Percentiles rank a stretch among this genome's conserved stretches.
Conservation (phyloP, 2,888 invertebrate species). For the Tanypteryx hageni region DNA sequence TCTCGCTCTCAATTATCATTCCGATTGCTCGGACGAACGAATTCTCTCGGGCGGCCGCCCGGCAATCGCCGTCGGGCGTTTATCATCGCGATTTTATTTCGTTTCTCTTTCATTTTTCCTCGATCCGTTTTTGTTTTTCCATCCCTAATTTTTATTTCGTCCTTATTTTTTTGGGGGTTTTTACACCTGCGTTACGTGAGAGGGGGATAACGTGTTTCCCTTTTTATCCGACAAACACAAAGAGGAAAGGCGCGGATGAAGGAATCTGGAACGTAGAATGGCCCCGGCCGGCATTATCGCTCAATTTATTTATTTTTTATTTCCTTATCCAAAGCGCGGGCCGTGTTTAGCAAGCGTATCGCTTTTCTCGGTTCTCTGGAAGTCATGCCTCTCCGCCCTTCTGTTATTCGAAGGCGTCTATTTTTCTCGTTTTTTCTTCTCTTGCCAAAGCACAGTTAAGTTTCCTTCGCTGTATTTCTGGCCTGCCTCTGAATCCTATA, state of each 20-base stretch:
- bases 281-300: background rate
- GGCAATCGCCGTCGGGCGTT: constrained; percentile 44
- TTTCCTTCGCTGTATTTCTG: background rate
- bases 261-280: background rate
- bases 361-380: background rate
- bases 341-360: constrained; percentile 15
- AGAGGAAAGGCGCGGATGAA: background rate
- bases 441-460: background rate
- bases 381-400: constrained; percentile 9
- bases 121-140: background rate
- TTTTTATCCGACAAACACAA: background rate
- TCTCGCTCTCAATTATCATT: constrained; percentile 52
- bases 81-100: constrained; percentile 30
- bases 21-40: constrained; percentile 32
- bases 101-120: background rate
- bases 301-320: background rate
- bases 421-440: background rate
- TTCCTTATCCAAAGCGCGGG: background rate
- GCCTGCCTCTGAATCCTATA: no score
- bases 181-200: constrained; percentile 14
- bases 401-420: background rate
- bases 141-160: constrained; percentile 35
- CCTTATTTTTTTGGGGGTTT: background rate
- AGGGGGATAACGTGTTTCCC: background rate
- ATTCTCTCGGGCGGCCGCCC: constrained; percentile 50